These are phyloP conservation scores for Heteromyza rotundicornis DNA, from an alignment of 2,888 invertebrate species.

Conservation along the genomic window DNA sequence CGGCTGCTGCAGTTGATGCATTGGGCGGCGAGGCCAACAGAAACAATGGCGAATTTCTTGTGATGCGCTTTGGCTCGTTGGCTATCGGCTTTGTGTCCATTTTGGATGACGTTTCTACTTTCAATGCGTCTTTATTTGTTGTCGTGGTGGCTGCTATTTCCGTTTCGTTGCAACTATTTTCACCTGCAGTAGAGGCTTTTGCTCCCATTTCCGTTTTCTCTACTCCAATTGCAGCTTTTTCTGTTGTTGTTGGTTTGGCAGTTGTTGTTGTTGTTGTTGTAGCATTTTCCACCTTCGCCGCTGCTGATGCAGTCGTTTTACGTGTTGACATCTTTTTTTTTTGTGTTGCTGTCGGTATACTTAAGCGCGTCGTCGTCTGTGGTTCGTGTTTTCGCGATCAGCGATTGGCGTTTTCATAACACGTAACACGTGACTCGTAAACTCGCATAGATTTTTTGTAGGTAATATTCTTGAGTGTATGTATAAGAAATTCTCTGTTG, in stretches of 20 bases:
- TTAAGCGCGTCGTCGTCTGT: conserved; percentile 9
- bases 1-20: conserved; percentile 8
- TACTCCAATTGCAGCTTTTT: conserved; percentile 9
- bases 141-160: conserved; percentile 20
- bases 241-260: conserved; percentile 16
- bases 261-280: conserved; percentile 11
- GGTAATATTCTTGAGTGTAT: no score
- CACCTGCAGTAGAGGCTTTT: conserved; percentile 17
- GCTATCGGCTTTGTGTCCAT: conserved; percentile 22
- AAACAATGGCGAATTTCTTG: conserved; percentile 47
- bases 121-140: conserved; percentile 26
- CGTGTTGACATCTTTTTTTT: conserved; percentile 36
- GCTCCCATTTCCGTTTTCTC: conserved; percentile 21
- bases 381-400: not conserved
- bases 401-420: not conserved
- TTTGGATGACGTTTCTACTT: not conserved
- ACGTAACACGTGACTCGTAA: no score
- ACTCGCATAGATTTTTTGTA: no score
- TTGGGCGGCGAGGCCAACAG: conserved; percentile 34
- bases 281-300: conserved; percentile 14
- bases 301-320: conserved; percentile 26
- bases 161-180: conserved; percentile 16
- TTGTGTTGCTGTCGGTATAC: no score
- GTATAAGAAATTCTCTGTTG: not conserved
- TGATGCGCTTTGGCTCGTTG: conserved; percentile 38